A percentile compares a stretch with the other conserved stretches of the same genome.
Conservation (phyloP, 2,113 vertebrate genomes). For the Neotoma lepida region DNA sequence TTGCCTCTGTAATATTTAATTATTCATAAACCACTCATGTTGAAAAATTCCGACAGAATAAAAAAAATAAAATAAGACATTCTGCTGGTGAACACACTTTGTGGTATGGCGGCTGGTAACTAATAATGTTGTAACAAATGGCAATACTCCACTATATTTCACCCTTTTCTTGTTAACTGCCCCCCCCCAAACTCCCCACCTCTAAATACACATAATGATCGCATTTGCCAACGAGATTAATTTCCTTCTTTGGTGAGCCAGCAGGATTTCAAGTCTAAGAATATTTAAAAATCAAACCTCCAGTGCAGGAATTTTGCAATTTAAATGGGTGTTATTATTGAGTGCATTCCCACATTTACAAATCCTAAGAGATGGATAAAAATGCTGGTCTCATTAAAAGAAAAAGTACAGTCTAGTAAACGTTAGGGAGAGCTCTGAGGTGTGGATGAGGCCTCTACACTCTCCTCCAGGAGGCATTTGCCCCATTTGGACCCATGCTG, state of each 20-base stretch:
- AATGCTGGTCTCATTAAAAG: slow-evolving; percentile 75
- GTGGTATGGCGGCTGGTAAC: slow-evolving; percentile 54
- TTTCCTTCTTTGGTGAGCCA: slow-evolving; percentile 68
- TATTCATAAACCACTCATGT: slow-evolving; percentile 84
- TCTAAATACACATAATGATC: slow-evolving; percentile 75
- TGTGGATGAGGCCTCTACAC: slow-evolving; percentile 5
- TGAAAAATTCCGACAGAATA: slow-evolving; percentile 79
- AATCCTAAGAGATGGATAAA: slow-evolving; percentile 81
- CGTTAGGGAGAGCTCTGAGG: slow-evolving; percentile 55
- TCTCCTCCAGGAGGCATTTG: slow-evolving; percentile 10
- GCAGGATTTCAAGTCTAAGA: slow-evolving; percentile 69
- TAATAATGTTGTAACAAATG: slow-evolving; percentile 69
- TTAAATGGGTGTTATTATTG: slow-evolving; percentile 74
- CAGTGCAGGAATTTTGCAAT: slow-evolving; percentile 70
- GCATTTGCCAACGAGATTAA: slow-evolving; percentile 72
- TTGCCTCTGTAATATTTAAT: slow-evolving; percentile 82
- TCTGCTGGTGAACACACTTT: slow-evolving; percentile 42
- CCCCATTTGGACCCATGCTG: not conserved
- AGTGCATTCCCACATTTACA: slow-evolving; percentile 76
- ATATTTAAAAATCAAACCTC: slow-evolving; percentile 77
- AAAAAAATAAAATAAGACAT: slow-evolving; percentile 76
- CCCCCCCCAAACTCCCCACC: slow-evolving; percentile 62
- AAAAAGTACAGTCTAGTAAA: slow-evolving; percentile 67
- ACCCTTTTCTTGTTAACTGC: slow-evolving; percentile 62
- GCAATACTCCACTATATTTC: slow-evolving; percentile 67